Conservation (phyloP, 2,797 vertebrate species). For the Gastrophryne carolinensis region DNA sequence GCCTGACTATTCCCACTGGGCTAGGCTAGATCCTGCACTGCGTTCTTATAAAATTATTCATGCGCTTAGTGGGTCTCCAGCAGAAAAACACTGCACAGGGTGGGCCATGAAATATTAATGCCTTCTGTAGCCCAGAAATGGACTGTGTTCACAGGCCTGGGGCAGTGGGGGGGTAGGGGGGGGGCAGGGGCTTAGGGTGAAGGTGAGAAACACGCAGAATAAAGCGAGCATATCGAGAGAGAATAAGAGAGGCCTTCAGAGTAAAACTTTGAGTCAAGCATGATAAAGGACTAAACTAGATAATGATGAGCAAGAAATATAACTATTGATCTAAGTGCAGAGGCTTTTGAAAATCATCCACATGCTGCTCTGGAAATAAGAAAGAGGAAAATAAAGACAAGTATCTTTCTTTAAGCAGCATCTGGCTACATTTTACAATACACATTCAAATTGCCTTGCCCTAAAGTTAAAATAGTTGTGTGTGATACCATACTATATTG, state of each 20-base stretch:
- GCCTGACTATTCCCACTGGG: constrained; percentile 40
- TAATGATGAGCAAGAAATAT: not conserved
- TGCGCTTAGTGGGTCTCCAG: constrained; percentile 47
- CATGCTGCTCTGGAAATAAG: not conserved
- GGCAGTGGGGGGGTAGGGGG: constrained; percentile 44
- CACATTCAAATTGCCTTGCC: too few relatives aligned
- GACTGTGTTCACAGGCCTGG: constrained; percentile 63
- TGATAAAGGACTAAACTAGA: not conserved
- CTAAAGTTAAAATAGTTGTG: too few relatives aligned
- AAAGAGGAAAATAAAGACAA: not conserved
- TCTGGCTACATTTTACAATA: too few relatives aligned
- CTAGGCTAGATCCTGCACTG: constrained; percentile 37
- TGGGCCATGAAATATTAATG: constrained; percentile 49
- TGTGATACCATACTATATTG: too few relatives aligned
- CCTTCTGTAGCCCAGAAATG: constrained; percentile 54
- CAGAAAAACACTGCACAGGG: constrained; percentile 30
- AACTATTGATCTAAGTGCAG: not conserved
- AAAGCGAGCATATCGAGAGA: not conserved
- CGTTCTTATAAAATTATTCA: constrained; percentile 52
- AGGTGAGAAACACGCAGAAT: constrained; percentile 21
- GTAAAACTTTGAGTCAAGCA: not conserved
- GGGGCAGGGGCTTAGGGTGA: constrained; percentile 34
- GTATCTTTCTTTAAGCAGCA: not conserved
- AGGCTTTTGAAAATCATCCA: not conserved
- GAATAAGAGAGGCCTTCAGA: not conserved